These are phyloP conservation scores for Litocranius walleri DNA, from an alignment of 2,113 vertebrate species.

Conservation along the genomic window DNA sequence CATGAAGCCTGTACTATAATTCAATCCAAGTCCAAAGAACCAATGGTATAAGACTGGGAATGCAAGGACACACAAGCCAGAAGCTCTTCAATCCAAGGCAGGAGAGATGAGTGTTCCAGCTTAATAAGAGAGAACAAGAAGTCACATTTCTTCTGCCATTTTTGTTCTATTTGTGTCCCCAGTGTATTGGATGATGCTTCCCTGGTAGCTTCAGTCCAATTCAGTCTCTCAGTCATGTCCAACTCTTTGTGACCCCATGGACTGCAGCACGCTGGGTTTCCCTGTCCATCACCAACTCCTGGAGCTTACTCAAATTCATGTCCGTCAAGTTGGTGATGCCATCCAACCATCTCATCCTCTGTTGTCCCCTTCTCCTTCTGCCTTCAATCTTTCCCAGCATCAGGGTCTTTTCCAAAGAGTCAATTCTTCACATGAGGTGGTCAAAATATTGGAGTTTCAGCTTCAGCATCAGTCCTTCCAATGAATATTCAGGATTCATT, in stretches of 20 bases:
- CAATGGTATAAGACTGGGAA: neutral
- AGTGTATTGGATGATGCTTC: neutral
- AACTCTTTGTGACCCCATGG: neutral
- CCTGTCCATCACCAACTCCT: neutral
- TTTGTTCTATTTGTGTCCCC: neutral
- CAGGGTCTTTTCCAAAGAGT: neutral
- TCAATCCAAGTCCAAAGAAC: neutral
- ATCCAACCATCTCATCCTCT: accelerated
- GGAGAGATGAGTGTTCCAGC: neutral
- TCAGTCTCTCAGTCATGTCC: accelerated
- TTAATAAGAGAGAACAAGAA: neutral
- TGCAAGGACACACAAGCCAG: neutral
- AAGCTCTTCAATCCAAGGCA: neutral
- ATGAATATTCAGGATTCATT: neutral
- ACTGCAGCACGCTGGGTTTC: neutral
- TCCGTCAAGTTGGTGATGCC: neutral
- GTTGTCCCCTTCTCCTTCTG: neutral
- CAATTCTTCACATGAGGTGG: neutral
- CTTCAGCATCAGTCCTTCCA: neutral
- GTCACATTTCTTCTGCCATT: neutral
- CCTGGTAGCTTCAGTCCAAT: neutral
- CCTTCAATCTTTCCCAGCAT: neutral
- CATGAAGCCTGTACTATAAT: neutral
- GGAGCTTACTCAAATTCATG: neutral
- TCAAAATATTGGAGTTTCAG: neutral